phyloP scores from a whole-genome alignment of 2,113 vertebrate genomes.

The Tinamus guttatus region DNA sequence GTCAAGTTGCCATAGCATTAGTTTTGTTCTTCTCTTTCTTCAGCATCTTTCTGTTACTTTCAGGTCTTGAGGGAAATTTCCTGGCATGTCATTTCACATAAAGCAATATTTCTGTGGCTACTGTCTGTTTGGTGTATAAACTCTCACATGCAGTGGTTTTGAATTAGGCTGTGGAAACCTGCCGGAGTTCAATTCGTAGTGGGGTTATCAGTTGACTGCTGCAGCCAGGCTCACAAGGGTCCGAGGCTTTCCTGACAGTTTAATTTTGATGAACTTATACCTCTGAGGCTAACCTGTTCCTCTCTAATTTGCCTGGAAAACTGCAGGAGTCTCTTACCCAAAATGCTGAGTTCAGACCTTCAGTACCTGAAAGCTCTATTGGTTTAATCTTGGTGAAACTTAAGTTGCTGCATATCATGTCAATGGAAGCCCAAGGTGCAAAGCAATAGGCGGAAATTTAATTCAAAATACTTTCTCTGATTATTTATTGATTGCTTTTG shows the following conservation, averaged over 20 bases:
- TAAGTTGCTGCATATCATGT: background rate
- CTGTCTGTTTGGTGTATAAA: slow-evolving; percentile 18
- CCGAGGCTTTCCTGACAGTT: background rate
- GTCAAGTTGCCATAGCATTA: slow-evolving; percentile 55
- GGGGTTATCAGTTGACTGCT: background rate
- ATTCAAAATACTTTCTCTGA: background rate
- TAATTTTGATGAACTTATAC: background rate
- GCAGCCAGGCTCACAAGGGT: background rate
- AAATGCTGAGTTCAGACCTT: background rate
- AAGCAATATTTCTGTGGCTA: slow-evolving; percentile 46
- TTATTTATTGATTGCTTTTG: background rate
- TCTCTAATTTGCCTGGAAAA: background rate
- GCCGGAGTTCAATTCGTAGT: background rate
- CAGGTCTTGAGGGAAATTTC: slow-evolving; percentile 40
- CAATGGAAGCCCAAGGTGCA: background rate
- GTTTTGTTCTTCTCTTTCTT: slow-evolving; percentile 46
- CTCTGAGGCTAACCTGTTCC: background rate
- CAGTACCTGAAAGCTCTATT: background rate
- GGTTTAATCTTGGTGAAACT: background rate
- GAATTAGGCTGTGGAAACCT: slow-evolving; percentile 33
- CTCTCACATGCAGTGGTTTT: background rate
- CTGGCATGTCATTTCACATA: slow-evolving; percentile 53
- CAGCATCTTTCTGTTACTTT: slow-evolving; percentile 44
- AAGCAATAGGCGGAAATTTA: background rate
- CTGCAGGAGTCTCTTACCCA: background rate